These are phyloP conservation scores for Dilophus febrilis DNA, from an alignment of 2,888 invertebrate species.

Conservation along the genomic window DNA sequence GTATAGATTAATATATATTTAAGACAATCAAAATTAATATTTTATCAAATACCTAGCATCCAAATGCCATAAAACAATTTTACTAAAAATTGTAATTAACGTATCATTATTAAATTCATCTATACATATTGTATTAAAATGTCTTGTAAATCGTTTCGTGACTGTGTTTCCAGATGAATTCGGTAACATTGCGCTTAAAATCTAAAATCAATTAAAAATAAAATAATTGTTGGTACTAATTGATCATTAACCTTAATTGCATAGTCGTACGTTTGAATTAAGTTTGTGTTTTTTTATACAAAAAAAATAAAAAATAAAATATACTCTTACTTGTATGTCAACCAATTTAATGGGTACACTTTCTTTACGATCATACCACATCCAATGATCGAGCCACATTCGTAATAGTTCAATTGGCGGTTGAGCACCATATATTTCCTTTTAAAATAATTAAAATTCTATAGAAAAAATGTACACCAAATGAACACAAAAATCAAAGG, in stretches of 20 bases:
- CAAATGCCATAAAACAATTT: constrained; percentile 88
- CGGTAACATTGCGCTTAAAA: constrained; percentile 73
- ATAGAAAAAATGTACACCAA: too few relatives aligned
- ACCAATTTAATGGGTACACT: constrained; percentile 59
- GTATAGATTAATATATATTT: too few relatives aligned
- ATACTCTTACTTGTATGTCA: constrained; percentile 54
- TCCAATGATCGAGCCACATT: constrained; percentile 77
- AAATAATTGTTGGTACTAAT: background rate
- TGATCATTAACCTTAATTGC: background rate
- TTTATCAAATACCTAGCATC: constrained; percentile 55
- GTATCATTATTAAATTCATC: constrained; percentile 80
- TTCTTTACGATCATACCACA: constrained; percentile 80
- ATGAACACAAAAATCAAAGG: background rate
- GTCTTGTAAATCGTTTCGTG: constrained; percentile 69
- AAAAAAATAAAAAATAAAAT: too few relatives aligned
- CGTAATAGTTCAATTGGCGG: constrained; percentile 84
- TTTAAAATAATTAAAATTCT: background rate
- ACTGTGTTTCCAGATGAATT: constrained; percentile 70
- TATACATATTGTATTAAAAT: constrained; percentile 70
- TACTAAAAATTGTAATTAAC: constrained; percentile 68
- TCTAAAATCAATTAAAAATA: constrained; percentile 32
- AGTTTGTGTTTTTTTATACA: background rate
- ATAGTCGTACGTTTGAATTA: background rate
- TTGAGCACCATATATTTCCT: constrained; percentile 68
- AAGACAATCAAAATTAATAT: background rate